Evolutionary conservation across 2,888 invertebrate species (phyloP).

Genomic region (Penaeus monodon): DNA sequence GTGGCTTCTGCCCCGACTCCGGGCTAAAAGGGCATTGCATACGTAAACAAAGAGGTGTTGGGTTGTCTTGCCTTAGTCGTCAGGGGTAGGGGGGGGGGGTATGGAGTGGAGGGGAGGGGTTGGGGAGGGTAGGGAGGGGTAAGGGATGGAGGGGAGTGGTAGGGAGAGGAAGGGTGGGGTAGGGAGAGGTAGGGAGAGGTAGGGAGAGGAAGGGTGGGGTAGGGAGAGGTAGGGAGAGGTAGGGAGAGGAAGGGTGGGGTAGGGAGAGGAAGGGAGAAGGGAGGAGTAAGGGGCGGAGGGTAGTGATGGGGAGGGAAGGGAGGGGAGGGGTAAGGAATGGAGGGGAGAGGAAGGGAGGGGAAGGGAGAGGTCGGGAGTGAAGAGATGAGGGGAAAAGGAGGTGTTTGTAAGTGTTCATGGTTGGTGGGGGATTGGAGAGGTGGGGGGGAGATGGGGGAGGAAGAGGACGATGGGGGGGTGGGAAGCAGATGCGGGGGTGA

Average conservation of each 20-base stretch:
- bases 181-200: neutral
- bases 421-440: neutral
- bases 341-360: neutral
- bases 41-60: slow-evolving; percentile 33
- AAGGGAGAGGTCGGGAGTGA: neutral
- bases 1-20: slow-evolving; percentile 36
- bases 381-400: neutral
- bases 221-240: neutral
- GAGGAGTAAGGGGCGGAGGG: neutral
- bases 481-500: neutral
- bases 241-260: neutral
- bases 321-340: neutral
- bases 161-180: neutral
- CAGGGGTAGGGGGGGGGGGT: neutral
- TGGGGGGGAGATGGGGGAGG: neutral
- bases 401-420: neutral
- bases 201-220: neutral
- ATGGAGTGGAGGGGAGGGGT: neutral
- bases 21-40: slow-evolving; percentile 40
- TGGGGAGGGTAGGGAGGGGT: neutral
- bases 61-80: slow-evolving; percentile 10
- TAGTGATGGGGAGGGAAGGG: neutral
- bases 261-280: neutral
- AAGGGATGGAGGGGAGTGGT: neutral
- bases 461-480: neutral